Percentiles rank a stretch among this genome's conserved stretches.
Conservation (phyloP, 2,113 vertebrate genomes). For the Pteruthius melanotis region DNA sequence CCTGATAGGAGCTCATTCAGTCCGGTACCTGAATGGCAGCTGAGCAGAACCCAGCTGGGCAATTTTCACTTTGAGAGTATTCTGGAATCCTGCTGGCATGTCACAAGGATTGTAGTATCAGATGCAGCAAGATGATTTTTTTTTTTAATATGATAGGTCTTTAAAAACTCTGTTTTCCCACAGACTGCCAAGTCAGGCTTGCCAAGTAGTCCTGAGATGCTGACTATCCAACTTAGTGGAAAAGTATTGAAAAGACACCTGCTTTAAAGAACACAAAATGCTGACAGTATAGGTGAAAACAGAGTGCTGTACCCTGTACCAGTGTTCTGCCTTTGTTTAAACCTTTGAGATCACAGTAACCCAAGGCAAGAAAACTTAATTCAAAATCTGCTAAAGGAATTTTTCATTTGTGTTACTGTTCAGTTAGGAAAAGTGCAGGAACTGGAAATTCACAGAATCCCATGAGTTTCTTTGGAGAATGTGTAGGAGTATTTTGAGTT, state of each 20-base stretch:
- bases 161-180: background rate
- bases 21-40: background rate
- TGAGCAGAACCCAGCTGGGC: background rate
- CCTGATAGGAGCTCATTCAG: background rate
- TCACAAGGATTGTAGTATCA: background rate
- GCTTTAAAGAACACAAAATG: background rate
- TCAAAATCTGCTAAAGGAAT: background rate
- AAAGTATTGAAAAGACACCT: background rate
- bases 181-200: background rate
- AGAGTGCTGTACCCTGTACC: background rate
- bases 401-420: background rate
- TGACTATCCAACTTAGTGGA: no score
- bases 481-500: background rate
- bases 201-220: background rate
- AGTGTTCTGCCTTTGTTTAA: background rate
- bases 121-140: background rate
- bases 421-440: background rate
- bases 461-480: background rate
- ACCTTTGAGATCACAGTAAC: background rate
- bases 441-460: background rate
- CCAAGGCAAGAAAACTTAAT: background rate
- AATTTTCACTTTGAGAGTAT: background rate
- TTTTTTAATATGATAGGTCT: background rate
- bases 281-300: background rate
- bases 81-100: background rate